Conservation (phyloP, 2,797 vertebrate genomes). For the Tangara arthus region DNA sequence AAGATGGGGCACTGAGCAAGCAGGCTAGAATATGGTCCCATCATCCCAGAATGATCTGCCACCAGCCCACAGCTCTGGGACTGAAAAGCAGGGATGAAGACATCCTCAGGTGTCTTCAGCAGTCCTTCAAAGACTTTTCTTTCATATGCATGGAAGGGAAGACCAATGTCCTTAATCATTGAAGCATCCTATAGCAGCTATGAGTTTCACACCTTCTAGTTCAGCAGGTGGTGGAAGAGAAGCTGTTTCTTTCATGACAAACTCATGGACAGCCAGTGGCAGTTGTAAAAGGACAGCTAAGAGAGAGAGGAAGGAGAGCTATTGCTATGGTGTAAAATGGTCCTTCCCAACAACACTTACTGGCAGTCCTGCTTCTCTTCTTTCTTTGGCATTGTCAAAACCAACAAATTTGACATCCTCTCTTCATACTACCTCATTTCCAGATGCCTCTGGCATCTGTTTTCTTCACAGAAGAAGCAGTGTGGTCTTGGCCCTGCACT, state of each 20-base stretch:
- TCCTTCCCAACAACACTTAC: neutral
- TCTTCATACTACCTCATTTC: neutral
- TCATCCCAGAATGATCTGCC: neutral
- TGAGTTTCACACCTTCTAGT: neutral
- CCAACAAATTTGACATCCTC: neutral
- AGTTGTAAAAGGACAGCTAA: neutral
- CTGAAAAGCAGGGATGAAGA: neutral
- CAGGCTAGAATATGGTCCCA: neutral
- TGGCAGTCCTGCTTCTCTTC: neutral
- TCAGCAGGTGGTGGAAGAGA: neutral
- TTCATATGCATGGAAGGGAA: neutral
- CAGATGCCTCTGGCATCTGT: neutral
- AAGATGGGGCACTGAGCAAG: accelerated
- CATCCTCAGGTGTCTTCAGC: neutral
- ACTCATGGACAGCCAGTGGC: neutral
- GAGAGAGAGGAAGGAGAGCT: neutral
- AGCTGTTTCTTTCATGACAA: neutral
- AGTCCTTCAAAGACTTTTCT: neutral
- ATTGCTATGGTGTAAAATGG: neutral
- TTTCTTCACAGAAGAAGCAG: neutral
- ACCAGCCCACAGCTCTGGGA: neutral
- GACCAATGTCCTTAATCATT: neutral
- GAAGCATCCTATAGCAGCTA: neutral
- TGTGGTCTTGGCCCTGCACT: neutral
- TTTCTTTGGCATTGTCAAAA: neutral